Percentiles rank a stretch among this genome's conserved stretches.
Conservation (phyloP, 2,113 vertebrate genomes). For the Hyperoodon ampullatus region DNA sequence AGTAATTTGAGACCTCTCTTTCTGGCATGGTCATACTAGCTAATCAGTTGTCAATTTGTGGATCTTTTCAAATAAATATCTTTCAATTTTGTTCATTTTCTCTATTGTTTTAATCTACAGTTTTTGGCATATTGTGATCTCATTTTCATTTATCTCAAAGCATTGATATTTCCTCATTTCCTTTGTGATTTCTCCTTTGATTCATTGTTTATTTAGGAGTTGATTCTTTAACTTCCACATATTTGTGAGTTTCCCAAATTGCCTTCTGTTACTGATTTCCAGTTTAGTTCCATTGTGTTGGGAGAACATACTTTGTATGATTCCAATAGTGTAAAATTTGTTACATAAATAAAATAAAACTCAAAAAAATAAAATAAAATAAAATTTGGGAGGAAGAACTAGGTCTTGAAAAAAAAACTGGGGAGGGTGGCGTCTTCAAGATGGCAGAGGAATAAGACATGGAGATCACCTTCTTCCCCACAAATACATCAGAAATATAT, state of each 20-base stretch:
- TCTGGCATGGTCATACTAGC: background rate
- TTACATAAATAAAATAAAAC: background rate
- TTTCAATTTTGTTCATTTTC: background rate
- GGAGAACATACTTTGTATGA: background rate
- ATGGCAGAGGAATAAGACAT: too few relatives aligned
- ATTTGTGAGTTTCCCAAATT: background rate
- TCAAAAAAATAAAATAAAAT: too few relatives aligned
- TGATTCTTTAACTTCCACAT: background rate
- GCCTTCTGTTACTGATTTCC: background rate
- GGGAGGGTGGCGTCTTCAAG: too few relatives aligned
- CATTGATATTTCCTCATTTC: background rate
- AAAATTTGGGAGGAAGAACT: too few relatives aligned
- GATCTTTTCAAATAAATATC: background rate
- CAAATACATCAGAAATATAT: too few relatives aligned
- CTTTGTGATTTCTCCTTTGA: background rate
- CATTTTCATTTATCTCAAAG: background rate
- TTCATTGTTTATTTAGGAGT: background rate
- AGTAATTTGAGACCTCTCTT: background rate
- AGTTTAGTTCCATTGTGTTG: background rate
- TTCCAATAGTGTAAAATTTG: background rate
- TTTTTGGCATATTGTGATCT: background rate
- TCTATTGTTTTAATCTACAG: background rate
- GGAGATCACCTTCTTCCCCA: too few relatives aligned
- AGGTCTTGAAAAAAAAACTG: too few relatives aligned
- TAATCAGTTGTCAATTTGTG: background rate